Conservation (phyloP, 2,888 invertebrate species). For the Drosophila pegasa region DNA sequence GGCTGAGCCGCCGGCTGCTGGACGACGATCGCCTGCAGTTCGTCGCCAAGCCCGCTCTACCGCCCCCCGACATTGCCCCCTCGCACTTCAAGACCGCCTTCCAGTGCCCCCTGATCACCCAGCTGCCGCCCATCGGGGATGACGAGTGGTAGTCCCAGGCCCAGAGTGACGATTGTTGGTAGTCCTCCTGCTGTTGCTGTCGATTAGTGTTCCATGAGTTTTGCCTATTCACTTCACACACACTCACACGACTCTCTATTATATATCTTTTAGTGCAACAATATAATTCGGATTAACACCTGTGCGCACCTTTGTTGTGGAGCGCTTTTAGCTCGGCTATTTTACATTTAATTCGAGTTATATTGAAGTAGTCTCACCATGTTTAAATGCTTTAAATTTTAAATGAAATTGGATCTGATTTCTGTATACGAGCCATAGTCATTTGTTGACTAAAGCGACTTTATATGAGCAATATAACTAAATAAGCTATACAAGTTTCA, state of each 20-base stretch:
- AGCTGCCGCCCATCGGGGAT: conserved; percentile 3
- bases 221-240: not conserved
- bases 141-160: conserved; percentile 4
- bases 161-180: no score
- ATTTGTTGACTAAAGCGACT: no score
- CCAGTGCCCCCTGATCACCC: not conserved
- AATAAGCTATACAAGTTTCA: no score
- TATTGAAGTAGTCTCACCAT: no score
- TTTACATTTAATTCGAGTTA: no score
- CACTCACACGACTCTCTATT: no score
- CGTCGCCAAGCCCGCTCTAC: not conserved
- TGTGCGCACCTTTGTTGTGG: not conserved
- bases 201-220: not conserved
- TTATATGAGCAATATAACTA: no score
- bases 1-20: conserved; percentile 2
- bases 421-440: no score
- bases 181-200: no score
- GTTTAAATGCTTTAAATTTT: no score
- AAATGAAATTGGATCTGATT: no score
- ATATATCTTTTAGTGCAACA: not conserved
- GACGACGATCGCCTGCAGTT: not conserved
- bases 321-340: no score
- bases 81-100: not conserved
- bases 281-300: not conserved
- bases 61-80: not conserved